Conservation (phyloP, 2,113 vertebrate species). For the Periophthalmus modestus region DNA sequence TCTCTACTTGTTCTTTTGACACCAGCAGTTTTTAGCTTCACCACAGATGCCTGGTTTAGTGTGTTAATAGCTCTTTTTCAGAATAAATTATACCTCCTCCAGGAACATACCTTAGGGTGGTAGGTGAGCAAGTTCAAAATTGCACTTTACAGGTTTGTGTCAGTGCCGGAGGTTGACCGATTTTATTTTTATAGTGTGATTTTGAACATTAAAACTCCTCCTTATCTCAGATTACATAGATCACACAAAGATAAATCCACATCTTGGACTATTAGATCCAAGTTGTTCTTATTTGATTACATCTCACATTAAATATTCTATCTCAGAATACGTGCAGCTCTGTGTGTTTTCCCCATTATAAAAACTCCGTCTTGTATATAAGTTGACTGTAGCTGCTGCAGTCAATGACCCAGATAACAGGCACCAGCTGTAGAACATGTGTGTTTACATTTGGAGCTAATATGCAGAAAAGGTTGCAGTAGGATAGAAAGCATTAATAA, state of each 20-base stretch:
- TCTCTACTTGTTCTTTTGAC: conserved; percentile 17
- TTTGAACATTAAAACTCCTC: conserved; percentile 7
- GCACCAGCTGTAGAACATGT: conserved; percentile 9
- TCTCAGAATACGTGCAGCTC: not conserved
- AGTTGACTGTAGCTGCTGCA: not conserved
- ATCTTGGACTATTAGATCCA: not conserved
- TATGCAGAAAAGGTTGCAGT: not conserved
- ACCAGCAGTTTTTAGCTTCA: not conserved
- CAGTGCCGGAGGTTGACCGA: conserved; percentile 31
- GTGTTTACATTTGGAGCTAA: conserved; percentile 7
- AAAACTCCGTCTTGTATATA: not conserved
- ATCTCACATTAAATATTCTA: not conserved
- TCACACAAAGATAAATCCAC: not conserved
- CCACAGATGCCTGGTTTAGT: not conserved
- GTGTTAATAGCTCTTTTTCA: conserved; percentile 18
- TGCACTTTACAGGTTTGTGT: conserved; percentile 34
- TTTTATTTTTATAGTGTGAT: conserved; percentile 4
- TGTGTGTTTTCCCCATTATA: not conserved
- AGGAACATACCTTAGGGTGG: conserved; percentile 30
- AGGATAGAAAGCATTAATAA: not conserved
- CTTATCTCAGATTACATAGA: conserved; percentile 15
- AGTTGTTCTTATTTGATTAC: not conserved
- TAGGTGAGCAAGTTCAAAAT: conserved; percentile 22
- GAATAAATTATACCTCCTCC: conserved; percentile 25
- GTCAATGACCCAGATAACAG: conserved; percentile 8